phyloP scores from a whole-genome alignment of 2,113 vertebrate genomes.

The Macquaria australasica region DNA sequence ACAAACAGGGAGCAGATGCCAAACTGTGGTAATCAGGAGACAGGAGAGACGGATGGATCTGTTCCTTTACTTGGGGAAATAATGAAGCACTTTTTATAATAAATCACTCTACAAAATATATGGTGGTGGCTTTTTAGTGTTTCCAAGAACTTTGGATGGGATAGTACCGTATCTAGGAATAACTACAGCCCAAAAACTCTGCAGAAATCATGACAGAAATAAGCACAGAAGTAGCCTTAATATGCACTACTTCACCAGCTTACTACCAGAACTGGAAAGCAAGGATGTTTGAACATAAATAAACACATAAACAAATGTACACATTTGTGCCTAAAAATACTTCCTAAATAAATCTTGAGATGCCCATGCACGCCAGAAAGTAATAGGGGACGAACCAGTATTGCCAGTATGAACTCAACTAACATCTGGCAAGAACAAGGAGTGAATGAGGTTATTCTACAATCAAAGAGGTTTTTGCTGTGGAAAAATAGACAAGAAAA shows the following conservation, averaged over 20 bases:
- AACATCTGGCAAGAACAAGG: constrained; percentile 13
- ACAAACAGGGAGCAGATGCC: constrained; percentile 14
- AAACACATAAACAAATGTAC: background rate
- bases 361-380: background rate
- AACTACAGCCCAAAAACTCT: constrained; percentile 27
- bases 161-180: constrained; percentile 18
- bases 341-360: constrained; percentile 15
- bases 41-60: constrained; percentile 50
- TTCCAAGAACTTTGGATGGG: constrained; percentile 4
- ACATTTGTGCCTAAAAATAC: background rate
- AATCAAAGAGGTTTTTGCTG: background rate
- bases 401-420: constrained; percentile 2
- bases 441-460: constrained; percentile 23
- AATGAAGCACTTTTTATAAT: constrained; percentile 48
- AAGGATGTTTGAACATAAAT: background rate
- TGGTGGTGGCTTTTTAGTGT: constrained; percentile 20
- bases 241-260: background rate
- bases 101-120: constrained; percentile 60
- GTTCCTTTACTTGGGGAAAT: constrained; percentile 44
- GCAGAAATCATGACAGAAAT: constrained; percentile 19
- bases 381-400: background rate
- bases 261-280: background rate
- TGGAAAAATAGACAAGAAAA: constrained; percentile 28
- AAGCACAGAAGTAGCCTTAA: background rate
- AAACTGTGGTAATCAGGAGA: constrained; percentile 48